A percentile compares a stretch with the other conserved stretches of the same genome.
These are phyloP conservation scores for Metallyticus violacea DNA, from an alignment of 2,888 invertebrate genomes.

Conservation along the genomic window DNA sequence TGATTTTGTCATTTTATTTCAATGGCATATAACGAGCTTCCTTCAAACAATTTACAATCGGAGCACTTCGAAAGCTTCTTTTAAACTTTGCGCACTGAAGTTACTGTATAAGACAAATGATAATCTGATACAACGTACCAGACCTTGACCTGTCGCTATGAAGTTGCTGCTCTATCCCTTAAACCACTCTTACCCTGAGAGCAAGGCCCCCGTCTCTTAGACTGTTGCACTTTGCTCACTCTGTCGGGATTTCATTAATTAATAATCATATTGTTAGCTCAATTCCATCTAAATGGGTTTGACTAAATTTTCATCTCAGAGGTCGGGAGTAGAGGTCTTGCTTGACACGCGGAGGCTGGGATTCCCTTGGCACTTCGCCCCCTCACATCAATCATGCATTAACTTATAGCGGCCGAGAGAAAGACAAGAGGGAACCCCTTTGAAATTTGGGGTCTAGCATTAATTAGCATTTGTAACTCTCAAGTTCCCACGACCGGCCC, in stretches of 20 bases:
- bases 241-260: not conserved
- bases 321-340: not conserved
- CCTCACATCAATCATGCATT: slow-evolving; percentile 9
- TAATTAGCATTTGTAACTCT: not conserved
- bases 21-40: too few species aligned
- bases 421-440: not conserved
- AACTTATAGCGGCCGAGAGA: not conserved
- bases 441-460: not conserved
- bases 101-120: too few species aligned
- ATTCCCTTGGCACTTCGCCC: not conserved
- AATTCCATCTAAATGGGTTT: not conserved
- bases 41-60: too few species aligned
- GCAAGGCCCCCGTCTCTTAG: not conserved
- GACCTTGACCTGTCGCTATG: too few species aligned
- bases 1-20: too few species aligned
- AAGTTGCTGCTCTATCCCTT: not conserved
- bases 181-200: not conserved
- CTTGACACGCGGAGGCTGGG: not conserved
- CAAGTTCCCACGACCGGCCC: not conserved
- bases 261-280: not conserved
- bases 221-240: not conserved
- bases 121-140: too few species aligned
- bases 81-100: too few species aligned
- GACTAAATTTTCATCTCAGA: not conserved
- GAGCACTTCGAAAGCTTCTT: too few species aligned